Evolutionary conservation across 2,888 invertebrate genomes (phyloP).

Genomic region (Thymelicus sylvestris): DNA sequence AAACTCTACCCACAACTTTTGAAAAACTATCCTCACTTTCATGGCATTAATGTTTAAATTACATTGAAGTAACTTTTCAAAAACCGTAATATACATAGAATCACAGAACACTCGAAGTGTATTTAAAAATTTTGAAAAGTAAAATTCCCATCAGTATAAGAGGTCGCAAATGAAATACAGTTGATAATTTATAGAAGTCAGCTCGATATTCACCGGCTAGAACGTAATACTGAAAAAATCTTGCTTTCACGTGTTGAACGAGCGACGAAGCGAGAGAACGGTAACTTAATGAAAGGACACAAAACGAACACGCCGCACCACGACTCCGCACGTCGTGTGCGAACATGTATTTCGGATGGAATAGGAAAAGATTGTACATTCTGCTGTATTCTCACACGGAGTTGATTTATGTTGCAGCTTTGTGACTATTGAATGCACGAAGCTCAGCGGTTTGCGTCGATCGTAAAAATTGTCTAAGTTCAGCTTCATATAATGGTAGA

Average conservation of each 20-base stretch:
- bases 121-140: constrained; percentile 11
- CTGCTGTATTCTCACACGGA: neutral
- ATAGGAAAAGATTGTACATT: constrained; percentile 1
- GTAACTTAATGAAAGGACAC: neutral
- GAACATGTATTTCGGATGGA: neutral
- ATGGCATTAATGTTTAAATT: too few relatives aligned
- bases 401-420: constrained; percentile 2
- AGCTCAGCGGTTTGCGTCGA: neutral
- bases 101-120: neutral
- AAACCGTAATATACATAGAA: neutral
- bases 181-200: constrained; percentile 12
- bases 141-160: constrained; percentile 4
- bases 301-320: neutral
- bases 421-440: neutral
- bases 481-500: too few relatives aligned
- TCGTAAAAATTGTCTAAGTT: too few relatives aligned
- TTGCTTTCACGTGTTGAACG: neutral
- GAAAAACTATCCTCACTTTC: too few relatives aligned
- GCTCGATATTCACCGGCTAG: constrained; percentile 6
- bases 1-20: too few relatives aligned
- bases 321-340: neutral
- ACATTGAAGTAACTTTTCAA: too few relatives aligned
- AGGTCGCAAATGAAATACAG: neutral
- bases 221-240: neutral
- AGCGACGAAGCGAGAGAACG: neutral